These are phyloP conservation scores for Hydra vulgaris DNA, from an alignment of 30 jellyfish, hydroid and myxozoan species.

Conservation along the genomic window DNA sequence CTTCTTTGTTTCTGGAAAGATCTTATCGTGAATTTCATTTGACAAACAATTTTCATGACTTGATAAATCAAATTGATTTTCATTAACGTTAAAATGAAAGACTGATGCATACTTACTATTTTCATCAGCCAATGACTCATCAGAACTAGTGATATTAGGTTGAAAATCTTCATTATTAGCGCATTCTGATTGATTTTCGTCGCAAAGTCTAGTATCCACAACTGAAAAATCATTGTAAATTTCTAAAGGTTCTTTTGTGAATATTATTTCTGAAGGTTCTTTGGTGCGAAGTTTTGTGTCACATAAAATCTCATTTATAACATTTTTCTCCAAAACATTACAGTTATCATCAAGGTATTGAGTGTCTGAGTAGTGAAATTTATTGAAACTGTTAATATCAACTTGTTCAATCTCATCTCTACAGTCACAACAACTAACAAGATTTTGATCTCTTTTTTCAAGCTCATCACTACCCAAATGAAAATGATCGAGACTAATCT, in stretches of 20 bases:
- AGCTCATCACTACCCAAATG: too few relatives aligned
- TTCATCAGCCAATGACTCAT: neutral
- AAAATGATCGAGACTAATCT: too few relatives aligned
- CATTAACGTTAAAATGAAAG: neutral
- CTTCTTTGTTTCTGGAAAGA: neutral
- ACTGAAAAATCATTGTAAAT: neutral
- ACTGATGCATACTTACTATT: neutral
- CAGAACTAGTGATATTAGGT: neutral
- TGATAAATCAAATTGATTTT: neutral
- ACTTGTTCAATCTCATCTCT: too few relatives aligned
- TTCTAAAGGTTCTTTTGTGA: neutral
- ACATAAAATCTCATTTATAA: too few relatives aligned
- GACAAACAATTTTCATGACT: neutral
- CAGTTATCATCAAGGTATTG: neutral
- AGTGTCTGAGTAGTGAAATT: too few relatives aligned
- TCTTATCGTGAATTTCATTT: neutral
- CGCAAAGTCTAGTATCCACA: neutral
- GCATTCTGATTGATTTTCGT: neutral
- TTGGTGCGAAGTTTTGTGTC: too few relatives aligned
- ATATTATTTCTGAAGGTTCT: neutral
- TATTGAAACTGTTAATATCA: too few relatives aligned
- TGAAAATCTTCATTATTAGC: neutral
- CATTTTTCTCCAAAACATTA: neutral
- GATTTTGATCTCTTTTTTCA: too few relatives aligned
- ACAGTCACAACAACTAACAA: too few relatives aligned